Evolutionary conservation across 2,113 vertebrate species (phyloP).

Genomic region (Passer domesticus): DNA sequence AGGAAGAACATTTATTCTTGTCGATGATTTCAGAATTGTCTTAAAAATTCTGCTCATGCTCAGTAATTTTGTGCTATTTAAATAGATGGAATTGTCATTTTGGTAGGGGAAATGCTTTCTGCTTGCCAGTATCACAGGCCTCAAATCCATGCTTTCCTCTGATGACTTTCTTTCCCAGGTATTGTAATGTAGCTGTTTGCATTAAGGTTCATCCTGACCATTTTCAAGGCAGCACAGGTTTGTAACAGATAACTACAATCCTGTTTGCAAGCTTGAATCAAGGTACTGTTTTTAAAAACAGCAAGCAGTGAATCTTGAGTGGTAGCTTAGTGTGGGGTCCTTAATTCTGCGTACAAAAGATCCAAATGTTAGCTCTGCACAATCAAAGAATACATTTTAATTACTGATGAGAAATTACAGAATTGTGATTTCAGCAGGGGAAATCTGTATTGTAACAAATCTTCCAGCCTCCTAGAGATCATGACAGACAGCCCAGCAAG

Average conservation of each 20-base stretch:
- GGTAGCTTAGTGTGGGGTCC: not conserved
- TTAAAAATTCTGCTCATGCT: not conserved
- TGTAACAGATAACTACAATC: not conserved
- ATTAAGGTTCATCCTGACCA: not conserved
- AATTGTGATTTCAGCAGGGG: not conserved
- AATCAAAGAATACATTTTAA: not conserved
- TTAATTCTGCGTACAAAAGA: not conserved
- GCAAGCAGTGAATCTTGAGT: not conserved
- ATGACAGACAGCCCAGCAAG: not conserved
- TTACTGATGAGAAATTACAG: not conserved
- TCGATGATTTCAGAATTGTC: not conserved
- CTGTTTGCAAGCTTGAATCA: not conserved
- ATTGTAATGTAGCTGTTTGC: not conserved
- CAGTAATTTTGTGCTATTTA: not conserved
- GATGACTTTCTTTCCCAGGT: not conserved
- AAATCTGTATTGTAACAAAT: not conserved
- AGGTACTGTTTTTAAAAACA: not conserved
- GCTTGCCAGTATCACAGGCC: not conserved
- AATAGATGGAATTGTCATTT: not conserved
- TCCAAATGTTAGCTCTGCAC: not conserved
- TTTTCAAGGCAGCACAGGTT: not conserved
- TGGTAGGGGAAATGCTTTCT: not conserved
- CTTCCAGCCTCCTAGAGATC: not conserved
- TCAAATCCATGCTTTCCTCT: not conserved
- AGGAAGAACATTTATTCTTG: not conserved